Base-by-base conservation (phyloP, 2,797 vertebrate species). In the Pangasius larnaudii region DNA sequence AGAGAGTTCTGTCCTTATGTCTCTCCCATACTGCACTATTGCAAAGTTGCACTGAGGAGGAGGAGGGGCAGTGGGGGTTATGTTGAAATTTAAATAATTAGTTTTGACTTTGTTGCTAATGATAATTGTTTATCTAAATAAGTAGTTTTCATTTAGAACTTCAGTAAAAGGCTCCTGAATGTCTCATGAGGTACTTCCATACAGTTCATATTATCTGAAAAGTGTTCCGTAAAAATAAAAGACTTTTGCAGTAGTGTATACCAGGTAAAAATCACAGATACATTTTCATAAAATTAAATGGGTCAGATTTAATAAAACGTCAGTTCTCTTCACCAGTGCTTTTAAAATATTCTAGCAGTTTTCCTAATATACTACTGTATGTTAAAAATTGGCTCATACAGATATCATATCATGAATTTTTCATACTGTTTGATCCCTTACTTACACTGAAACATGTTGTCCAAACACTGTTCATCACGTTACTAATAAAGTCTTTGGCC, bases 401-500 rank as follows among this genome's bases (percentile, higher is more conserved):
- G 1, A 3, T 39, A 39, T 39, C 39, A 39, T 39, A 39, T 5
- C 39, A 39, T 39, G 39, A 39, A 39, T 39, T 39, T 39, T 39
- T 39, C 39, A 39, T 39, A 39, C 16, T 83, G 16, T 30, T 46
- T 65, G 36, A 27, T 49, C 0, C 10, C 36, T n/a, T 80, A 87
- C 67, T 90, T 92, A 96, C 97, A 94, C 95, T 92, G 30, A 94
- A 94, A 90, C 96, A 97, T 89, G 93, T 94, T 19, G 92, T 74
- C 90, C 96, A 96, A 90, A 96, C 90, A 0, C 86, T 95, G 18
- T 19, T 88, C 93, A 96, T 96, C 91, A 97, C 94, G 85, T 91
- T 93, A 51, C 84, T 89, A 71, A 97, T 96, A 88, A 97, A 97
- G 0, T 93, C 84, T 91, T 96, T 97, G 74, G 96, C 97, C 85